These are phyloP conservation scores for Coregonus clupeaformis DNA, from an alignment of 2,113 vertebrate species.

Conservation along the genomic window DNA sequence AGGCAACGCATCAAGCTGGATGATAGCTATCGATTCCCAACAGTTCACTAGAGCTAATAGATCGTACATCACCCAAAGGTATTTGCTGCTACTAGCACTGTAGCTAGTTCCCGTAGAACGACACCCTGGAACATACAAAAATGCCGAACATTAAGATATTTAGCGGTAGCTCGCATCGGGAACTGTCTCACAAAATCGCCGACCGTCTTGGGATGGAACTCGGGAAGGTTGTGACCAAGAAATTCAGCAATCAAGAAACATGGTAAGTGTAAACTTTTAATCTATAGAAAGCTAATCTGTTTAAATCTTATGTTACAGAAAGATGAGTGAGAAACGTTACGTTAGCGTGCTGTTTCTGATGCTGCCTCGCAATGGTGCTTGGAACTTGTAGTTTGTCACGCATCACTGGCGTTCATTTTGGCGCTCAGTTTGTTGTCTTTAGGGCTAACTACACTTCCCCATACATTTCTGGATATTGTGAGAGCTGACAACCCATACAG, in stretches of 20 bases:
- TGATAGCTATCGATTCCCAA: constrained; percentile 19
- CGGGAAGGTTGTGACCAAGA: constrained; percentile 92
- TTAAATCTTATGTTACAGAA: not conserved
- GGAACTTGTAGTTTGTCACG: constrained; percentile 61
- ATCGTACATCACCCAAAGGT: not conserved
- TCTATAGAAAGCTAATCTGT: not conserved
- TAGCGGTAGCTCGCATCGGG: constrained; percentile 80
- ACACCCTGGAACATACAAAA: constrained; percentile 53
- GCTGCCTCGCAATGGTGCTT: constrained; percentile 36
- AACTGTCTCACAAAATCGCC: constrained; percentile 79
- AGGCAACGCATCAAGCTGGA: constrained; percentile 38
- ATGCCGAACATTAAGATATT: constrained; percentile 84
- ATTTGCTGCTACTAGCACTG: not conserved
- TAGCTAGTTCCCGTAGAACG: constrained; percentile 20
- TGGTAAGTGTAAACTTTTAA: constrained; percentile 71
- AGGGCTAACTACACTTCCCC: not conserved
- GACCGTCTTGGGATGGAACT: constrained; percentile 79
- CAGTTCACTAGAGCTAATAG: constrained; percentile 4
- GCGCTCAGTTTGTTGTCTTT: not conserved
- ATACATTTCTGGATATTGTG: not conserved
- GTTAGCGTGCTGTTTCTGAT: constrained; percentile 36
- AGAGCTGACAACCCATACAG: no score
- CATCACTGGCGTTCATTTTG: constrained; percentile 16
- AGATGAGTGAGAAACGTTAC: constrained; percentile 18
- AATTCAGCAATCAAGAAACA: constrained; percentile 92